Evolutionary conservation across 2,113 vertebrate genomes (phyloP).

Genomic region (Meles meles): DNA sequence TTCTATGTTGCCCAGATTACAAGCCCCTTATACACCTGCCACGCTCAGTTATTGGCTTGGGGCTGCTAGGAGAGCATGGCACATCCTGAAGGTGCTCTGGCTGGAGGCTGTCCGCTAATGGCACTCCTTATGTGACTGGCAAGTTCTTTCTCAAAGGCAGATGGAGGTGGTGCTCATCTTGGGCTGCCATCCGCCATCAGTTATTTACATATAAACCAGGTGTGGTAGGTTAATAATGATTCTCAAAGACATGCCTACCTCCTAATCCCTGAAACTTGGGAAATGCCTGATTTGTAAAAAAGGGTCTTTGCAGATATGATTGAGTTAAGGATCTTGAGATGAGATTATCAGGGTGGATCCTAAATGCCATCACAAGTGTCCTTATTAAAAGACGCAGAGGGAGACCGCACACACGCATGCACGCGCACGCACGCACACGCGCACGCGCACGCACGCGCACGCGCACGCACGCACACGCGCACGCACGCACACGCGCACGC

Average conservation of each 20-base stretch:
- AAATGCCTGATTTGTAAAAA: background rate
- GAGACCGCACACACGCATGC: background rate
- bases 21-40: background rate
- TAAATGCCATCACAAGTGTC: background rate
- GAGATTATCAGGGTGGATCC: background rate
- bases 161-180: background rate
- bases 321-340: background rate
- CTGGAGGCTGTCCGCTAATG: background rate
- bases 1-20: background rate
- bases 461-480: too few relatives aligned
- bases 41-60: background rate
- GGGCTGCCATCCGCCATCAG: background rate
- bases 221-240: background rate
- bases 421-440: too few relatives aligned
- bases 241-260: background rate
- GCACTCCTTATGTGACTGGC: background rate
- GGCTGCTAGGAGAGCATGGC: background rate
- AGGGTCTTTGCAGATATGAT: background rate
- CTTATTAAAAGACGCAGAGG: background rate
- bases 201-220: background rate
- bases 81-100: background rate
- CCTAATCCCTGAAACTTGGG: background rate
- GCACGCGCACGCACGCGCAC: background rate
- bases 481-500: too few relatives aligned
- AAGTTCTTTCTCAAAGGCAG: background rate